A percentile compares a stretch with the other conserved stretches of the same genome.
Conservation (phyloP, 2,888 invertebrate genomes). For the Caenorhabditis zanzibari region DNA sequence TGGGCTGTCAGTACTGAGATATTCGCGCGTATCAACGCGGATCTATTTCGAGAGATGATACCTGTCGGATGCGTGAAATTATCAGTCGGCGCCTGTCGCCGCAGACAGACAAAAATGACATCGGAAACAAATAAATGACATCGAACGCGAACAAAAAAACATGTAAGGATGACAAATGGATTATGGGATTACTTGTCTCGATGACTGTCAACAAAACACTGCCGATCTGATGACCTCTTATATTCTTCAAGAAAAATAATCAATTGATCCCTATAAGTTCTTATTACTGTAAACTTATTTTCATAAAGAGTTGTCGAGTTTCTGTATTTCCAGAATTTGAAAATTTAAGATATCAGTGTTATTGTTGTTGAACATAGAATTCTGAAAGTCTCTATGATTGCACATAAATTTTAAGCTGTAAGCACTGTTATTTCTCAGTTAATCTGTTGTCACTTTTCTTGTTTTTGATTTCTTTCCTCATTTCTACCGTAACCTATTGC, state of each 20-base stretch:
- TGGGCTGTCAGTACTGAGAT: conserved; percentile 18
- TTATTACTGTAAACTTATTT: background rate
- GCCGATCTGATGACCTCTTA: conserved; percentile 20
- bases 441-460: background rate
- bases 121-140: conserved; percentile 27
- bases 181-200: conserved; percentile 35
- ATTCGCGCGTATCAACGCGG: background rate
- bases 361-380: too few species aligned
- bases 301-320: too few species aligned
- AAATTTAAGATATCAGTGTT: too few species aligned
- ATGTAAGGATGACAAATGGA: conserved; percentile 17
- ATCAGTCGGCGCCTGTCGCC: background rate
- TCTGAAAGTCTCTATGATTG: too few species aligned
- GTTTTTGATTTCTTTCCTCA: background rate
- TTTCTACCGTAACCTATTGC: too few species aligned
- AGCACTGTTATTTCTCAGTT: background rate
- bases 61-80: background rate
- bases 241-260: conserved; percentile 14
- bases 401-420: too few species aligned
- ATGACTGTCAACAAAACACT: conserved; percentile 33
- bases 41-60: conserved; percentile 5
- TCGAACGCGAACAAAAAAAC: conserved; percentile 19
- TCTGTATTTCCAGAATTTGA: too few species aligned
- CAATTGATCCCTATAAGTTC: background rate
- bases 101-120: background rate